Evolutionary conservation across 2,113 vertebrate species (phyloP), one percentile per base, ranked within the genome.

Genomic region (Reinhardtius hippoglossoides): DNA sequence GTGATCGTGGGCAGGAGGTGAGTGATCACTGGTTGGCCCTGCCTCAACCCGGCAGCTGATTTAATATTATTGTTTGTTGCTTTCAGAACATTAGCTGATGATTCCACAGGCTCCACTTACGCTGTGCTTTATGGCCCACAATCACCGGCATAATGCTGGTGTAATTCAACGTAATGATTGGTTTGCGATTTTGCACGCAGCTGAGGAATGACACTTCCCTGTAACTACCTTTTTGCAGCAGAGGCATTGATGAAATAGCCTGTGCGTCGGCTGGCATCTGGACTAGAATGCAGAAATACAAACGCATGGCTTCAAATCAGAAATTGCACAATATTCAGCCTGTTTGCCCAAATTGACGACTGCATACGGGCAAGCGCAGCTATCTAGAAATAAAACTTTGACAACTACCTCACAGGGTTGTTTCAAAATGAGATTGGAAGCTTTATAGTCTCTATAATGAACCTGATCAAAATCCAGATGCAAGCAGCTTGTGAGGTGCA

Each of bases 1-100:
- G 27, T 61, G 56, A 64, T 27, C 3, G 27, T 46, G 35, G 40
- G 40, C 40, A 42, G 56, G 59, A 60, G 35, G 35, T 20, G 61
- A 31, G 71, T 55, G 80, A 76, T 78, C 66, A 40, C 35, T 2
- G 15, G 67, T 1, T 48, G 42, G 58, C 71, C 72, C 14, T 35
- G 62, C 69, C 78, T 78, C 80, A 57, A 67, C 72, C 58, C 70
- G 60, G 26, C 55, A 62, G 63, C 64, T 81, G 12, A 76, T 88
- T 87, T 85, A 74, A 87, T 83, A 87, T 78, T 65, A 67, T 56
- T 55, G 73, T 83, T 80, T 81, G 80, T 66, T 77, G 79, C 83
- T 85, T 83, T 78, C 80, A 56, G 75, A 86, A 88, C 83, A 89
- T 87, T 84, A 88, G 82, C 69, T 83, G 81, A 91, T 88, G 84